Evolutionary conservation across 2,888 invertebrate species (phyloP), one percentile per base, ranked within the genome.

Genomic region (Eustalomyia histrio): DNA sequence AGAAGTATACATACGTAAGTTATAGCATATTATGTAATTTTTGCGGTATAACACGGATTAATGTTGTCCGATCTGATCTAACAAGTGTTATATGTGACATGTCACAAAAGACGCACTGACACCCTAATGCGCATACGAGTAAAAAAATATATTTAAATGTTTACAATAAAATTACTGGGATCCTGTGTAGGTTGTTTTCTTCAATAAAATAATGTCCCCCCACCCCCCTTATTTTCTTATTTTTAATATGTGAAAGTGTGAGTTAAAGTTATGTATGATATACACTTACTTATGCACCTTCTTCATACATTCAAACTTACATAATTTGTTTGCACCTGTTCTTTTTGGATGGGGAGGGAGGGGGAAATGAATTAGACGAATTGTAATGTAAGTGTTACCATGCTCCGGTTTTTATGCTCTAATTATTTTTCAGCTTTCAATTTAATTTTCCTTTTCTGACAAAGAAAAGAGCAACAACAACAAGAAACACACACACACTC

Each of bases 371-470:
- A 81, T 81, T 78, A 81, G 81, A 78, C 78, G 85, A 86, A 86
- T 86, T 85, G 86, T 85, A 84, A 82, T 78, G 81, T 83, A 79
- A 84, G 84, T 84, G 80, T 76, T 82, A 81, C 82, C 83, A 69
- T 85, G 89, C 88, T 88, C 89, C 88, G 89, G 87, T 88, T 89
- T 88, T 89, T 86, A 88, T 89, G 89, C 89, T 89, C 88, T 86
- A 88, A 88, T 88, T 88, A 88, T 89, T 88, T 84, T 84, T 75
- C 61, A 81, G 84, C 84, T 85, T 84, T 84, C 84, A 84, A 83
- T 84, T 83, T 83, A 81, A 82, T 83, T 83, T 81, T 82, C 60
- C 53, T 75, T 76, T 71, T 76, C 3, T 43, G 39, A 53, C 58
- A 75, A 74, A 43, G 74, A 71, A 64, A 76, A 60, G 58, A 76